Evolutionary conservation across 2,113 vertebrate genomes (phyloP).

Genomic region (Sminthopsis crassicaudata): DNA sequence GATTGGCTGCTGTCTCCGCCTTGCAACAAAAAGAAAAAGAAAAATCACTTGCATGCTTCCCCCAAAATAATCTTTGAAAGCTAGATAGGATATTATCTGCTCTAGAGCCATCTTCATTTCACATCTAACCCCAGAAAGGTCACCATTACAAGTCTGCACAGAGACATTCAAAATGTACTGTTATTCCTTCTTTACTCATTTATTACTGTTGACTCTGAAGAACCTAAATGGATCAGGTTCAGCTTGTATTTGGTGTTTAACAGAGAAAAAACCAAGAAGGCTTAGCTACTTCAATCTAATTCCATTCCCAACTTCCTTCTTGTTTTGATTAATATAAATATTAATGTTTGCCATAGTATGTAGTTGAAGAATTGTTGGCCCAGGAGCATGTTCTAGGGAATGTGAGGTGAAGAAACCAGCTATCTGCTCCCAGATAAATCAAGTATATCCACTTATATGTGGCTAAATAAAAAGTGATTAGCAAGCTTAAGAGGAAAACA

Average conservation of each 20-base stretch:
- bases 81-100: not conserved
- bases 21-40: slow-evolving; percentile 77
- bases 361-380: not conserved
- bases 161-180: not conserved
- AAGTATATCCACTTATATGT: not conserved
- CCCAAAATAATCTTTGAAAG: not conserved
- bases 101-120: not conserved
- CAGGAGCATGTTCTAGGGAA: not conserved
- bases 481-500: not conserved
- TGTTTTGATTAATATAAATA: not conserved
- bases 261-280: not conserved
- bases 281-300: not conserved
- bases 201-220: not conserved
- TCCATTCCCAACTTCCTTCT: not conserved
- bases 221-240: not conserved
- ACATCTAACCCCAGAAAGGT: not conserved
- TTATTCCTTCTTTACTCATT: not conserved
- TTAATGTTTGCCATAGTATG: not conserved
- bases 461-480: not conserved
- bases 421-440: not conserved
- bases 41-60: not conserved
- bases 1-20: slow-evolving; percentile 99
- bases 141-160: not conserved
- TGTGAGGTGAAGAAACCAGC: not conserved
- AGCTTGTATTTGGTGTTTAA: not conserved